Conservation (phyloP, 2,113 vertebrate species). For the Coreoperca whiteheadi region DNA sequence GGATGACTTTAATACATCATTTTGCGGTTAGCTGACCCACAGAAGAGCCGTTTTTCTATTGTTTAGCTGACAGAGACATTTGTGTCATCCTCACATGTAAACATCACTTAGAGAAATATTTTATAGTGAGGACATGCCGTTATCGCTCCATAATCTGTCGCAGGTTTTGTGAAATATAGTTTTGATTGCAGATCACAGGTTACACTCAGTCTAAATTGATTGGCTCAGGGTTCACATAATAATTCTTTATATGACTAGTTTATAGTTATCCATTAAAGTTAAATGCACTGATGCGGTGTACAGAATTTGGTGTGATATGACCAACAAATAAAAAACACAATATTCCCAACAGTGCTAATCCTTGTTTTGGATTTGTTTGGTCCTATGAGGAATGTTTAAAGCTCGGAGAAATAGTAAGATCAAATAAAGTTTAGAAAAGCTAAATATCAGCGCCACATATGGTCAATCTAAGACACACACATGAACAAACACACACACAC, state of each 20-base stretch:
- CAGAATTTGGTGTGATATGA: neutral
- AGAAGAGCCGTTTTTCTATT: neutral
- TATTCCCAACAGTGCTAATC: neutral
- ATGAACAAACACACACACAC: constrained; percentile 16
- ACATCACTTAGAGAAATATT: neutral
- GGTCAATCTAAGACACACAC: neutral
- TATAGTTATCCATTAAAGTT: neutral
- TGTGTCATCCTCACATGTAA: neutral
- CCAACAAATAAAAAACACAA: constrained; percentile 14
- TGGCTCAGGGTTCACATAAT: neutral
- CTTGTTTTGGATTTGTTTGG: constrained; percentile 18
- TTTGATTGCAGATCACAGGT: neutral
- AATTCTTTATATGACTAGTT: neutral
- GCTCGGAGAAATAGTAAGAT: constrained; percentile 17
- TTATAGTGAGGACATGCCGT: neutral
- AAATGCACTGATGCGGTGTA: neutral
- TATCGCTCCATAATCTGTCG: neutral
- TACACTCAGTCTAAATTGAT: neutral
- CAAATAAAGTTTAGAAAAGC: constrained; percentile 27
- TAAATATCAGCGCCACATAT: constrained; percentile 30
- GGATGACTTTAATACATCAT: neutral
- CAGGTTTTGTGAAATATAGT: neutral
- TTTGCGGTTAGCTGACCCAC: neutral
- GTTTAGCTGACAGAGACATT: neutral
- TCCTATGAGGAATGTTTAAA: constrained; percentile 57